These are phyloP conservation scores for Morinoia aosen DNA, from an alignment of 2,888 invertebrate species.

Conservation along the genomic window DNA sequence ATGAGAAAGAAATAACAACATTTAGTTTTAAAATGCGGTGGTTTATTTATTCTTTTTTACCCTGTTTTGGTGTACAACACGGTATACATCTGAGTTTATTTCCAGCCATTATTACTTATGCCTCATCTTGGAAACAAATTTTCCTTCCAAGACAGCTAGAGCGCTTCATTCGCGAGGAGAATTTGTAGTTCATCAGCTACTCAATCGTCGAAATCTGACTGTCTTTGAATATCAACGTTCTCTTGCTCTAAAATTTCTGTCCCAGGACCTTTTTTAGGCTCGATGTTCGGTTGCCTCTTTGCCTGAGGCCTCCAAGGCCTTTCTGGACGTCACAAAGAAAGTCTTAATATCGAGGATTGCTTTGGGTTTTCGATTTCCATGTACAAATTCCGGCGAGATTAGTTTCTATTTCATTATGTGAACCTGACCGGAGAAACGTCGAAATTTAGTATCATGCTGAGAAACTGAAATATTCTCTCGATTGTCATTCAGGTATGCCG, in stretches of 20 bases:
- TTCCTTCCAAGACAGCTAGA: background rate
- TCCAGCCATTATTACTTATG: background rate
- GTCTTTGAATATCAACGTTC: background rate
- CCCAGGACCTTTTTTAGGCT: background rate
- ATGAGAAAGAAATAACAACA: background rate
- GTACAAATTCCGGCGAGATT: background rate
- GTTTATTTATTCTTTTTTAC: background rate
- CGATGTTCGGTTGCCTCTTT: slow-evolving; percentile 14
- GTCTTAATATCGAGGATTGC: slow-evolving; percentile 30
- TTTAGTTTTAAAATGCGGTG: background rate
- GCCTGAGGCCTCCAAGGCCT: background rate
- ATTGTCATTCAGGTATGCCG: too few relatives aligned
- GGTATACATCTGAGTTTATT: background rate
- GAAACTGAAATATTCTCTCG: too few relatives aligned
- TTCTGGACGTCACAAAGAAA: background rate
- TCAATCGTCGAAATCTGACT: background rate
- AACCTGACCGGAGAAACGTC: background rate
- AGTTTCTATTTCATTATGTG: background rate
- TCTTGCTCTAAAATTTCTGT: background rate
- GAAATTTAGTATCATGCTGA: too few relatives aligned
- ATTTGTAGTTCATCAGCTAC: background rate
- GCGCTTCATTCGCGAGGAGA: background rate
- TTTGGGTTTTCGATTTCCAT: background rate
- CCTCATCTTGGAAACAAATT: background rate
- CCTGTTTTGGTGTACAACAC: background rate